Evolutionary conservation across 2,797 vertebrate species (phyloP).

Genomic region (Pelochelys cantorii): DNA sequence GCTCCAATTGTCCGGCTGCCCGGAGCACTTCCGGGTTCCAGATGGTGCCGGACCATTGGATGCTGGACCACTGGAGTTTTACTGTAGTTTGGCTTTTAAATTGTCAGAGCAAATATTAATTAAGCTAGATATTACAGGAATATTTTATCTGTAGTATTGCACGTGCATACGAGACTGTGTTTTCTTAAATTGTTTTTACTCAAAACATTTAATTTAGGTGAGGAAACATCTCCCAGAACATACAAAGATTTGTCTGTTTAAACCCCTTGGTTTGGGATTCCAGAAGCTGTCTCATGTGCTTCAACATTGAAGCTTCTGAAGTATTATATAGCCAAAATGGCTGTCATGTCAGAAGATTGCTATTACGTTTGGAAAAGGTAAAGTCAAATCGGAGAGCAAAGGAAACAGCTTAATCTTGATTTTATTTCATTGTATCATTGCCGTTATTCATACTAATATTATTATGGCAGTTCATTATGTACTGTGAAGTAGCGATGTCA

Average conservation of each 20-base stretch:
- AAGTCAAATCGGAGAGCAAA: neutral
- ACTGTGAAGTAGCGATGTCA: neutral
- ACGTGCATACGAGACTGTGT: neutral
- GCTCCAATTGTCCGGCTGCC: too few species aligned
- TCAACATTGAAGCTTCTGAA: neutral
- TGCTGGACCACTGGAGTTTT: too few species aligned
- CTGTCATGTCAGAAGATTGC: neutral
- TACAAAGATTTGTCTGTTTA: neutral
- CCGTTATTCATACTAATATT: neutral
- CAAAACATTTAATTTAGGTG: neutral
- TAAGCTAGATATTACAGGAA: neutral
- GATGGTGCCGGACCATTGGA: too few species aligned
- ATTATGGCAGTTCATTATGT: neutral
- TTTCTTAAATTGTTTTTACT: neutral
- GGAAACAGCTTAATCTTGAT: neutral
- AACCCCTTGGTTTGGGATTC: neutral
- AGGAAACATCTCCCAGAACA: neutral
- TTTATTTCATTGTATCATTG: neutral
- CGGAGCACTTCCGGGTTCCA: too few species aligned
- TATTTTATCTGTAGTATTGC: neutral
- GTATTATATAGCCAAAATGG: neutral
- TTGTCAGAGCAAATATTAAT: neutral
- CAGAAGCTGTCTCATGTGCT: neutral
- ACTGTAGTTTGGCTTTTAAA: neutral
- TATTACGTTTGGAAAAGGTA: neutral